A percentile compares a stretch with the other conserved stretches of the same genome.
Conservation (phyloP, 2,888 invertebrate species). For the Rhagonycha fulva region DNA sequence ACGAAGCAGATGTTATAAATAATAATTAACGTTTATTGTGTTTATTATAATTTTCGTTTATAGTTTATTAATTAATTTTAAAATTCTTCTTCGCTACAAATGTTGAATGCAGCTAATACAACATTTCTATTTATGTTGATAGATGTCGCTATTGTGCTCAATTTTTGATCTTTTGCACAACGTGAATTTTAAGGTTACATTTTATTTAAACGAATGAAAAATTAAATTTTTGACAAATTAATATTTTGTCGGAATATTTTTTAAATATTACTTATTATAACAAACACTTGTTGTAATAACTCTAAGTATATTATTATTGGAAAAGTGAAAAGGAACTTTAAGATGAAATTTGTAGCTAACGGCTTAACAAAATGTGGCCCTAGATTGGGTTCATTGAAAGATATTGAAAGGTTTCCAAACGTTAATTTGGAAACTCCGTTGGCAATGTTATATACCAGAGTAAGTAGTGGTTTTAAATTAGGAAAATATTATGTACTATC, state of each 20-base stretch:
- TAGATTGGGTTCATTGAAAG: conserved; percentile 66
- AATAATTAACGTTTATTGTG: too few relatives aligned
- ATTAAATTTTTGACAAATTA: background rate
- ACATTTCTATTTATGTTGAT: background rate
- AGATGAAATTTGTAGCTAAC: conserved; percentile 75
- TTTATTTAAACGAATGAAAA: background rate
- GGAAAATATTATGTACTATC: background rate
- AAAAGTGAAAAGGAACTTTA: conserved; percentile 25
- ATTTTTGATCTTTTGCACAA: background rate
- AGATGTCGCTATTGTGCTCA: background rate
- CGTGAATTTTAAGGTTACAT: background rate
- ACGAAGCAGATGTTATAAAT: too few relatives aligned
- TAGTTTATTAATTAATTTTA: too few relatives aligned
- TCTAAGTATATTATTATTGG: background rate
- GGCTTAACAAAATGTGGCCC: conserved; percentile 63
- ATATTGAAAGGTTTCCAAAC: conserved; percentile 62
- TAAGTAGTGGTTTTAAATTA: conserved; percentile 45
- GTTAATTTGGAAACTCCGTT: conserved; percentile 73
- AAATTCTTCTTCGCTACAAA: too few relatives aligned
- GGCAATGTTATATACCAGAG: conserved; percentile 76
- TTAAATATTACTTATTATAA: background rate
- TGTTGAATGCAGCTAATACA: too few relatives aligned
- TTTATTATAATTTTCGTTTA: too few relatives aligned
- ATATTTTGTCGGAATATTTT: background rate
- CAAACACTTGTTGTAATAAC: background rate